Conservation (phyloP, 1,140 invertebrate species). For the Himalopsyche phryganea region DNA sequence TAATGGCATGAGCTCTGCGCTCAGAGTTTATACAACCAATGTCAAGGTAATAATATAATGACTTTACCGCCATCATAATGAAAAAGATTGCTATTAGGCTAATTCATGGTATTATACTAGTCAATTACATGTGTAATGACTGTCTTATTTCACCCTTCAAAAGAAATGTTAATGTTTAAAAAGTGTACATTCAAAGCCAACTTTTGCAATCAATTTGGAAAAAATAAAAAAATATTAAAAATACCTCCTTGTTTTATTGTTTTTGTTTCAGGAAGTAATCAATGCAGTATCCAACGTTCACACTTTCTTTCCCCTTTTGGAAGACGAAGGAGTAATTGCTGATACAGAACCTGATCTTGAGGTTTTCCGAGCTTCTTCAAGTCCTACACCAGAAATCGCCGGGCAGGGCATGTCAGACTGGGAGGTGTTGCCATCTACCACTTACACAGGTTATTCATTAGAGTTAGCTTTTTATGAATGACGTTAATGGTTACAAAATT, state of each 20-base stretch:
- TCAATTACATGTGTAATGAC: too few relatives aligned
- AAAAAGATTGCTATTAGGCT: too few relatives aligned
- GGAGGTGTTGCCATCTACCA: slow-evolving; percentile 56
- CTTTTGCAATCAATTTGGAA: too few relatives aligned
- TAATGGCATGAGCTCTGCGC: slow-evolving; percentile 49
- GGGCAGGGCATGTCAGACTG: slow-evolving; percentile 49
- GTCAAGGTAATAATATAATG: slow-evolving; percentile 44
- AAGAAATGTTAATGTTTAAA: too few relatives aligned
- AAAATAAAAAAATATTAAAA: too few relatives aligned
- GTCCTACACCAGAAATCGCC: slow-evolving; percentile 19
- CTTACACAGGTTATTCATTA: slow-evolving; percentile 43
- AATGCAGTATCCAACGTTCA: slow-evolving; percentile 60
- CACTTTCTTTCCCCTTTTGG: slow-evolving; percentile 59
- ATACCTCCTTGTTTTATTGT: too few relatives aligned
- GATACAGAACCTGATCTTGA: slow-evolving; percentile 35
- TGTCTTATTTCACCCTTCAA: too few relatives aligned
- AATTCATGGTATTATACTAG: too few relatives aligned
- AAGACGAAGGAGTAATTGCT: slow-evolving; percentile 38
- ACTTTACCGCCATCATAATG: too few relatives aligned
- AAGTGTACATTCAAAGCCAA: too few relatives aligned
- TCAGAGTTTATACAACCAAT: slow-evolving; percentile 44
- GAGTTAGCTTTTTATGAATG: neutral
- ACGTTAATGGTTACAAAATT: too few relatives aligned
- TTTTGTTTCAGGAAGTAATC: slow-evolving; percentile 50
- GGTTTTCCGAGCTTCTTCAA: slow-evolving; percentile 22